phyloP scores from a whole-genome alignment of 1,140 invertebrate species.

The Bombyx mandarina region DNA sequence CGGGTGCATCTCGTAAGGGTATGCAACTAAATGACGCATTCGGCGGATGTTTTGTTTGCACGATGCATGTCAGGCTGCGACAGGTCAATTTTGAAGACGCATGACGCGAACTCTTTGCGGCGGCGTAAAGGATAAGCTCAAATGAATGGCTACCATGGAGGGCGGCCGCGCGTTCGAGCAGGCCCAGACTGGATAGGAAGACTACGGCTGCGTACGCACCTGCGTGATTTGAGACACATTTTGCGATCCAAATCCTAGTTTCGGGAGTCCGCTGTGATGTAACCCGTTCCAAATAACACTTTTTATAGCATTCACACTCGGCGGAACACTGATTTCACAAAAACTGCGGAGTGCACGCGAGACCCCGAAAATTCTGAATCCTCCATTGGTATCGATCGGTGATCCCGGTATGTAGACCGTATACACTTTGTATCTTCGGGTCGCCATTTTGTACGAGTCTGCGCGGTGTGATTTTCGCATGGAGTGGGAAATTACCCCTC shows the following conservation, averaged over 20 bases:
- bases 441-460: slow-evolving; percentile 71
- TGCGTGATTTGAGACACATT: slow-evolving; percentile 80
- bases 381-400: slow-evolving; percentile 72
- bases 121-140: slow-evolving; percentile 70
- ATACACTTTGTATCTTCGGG: slow-evolving; percentile 59
- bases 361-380: slow-evolving; percentile 65
- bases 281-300: slow-evolving; percentile 61
- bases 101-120: slow-evolving; percentile 68
- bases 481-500: slow-evolving; percentile 66
- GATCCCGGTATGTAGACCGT: slow-evolving; percentile 61
- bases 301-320: slow-evolving; percentile 57
- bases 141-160: slow-evolving; percentile 71
- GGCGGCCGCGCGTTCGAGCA: slow-evolving; percentile 76
- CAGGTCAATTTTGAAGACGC: slow-evolving; percentile 54
- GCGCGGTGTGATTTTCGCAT: slow-evolving; percentile 58
- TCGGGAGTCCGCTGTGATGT: slow-evolving; percentile 61
- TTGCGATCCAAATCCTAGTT: slow-evolving; percentile 59
- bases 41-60: slow-evolving; percentile 55
- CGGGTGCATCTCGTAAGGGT: slow-evolving; percentile 6
- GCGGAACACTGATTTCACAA: slow-evolving; percentile 53
- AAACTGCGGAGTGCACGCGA: slow-evolving; percentile 51
- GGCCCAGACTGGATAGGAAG: slow-evolving; percentile 85
- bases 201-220: slow-evolving; percentile 92
- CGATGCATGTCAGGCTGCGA: slow-evolving; percentile 40
- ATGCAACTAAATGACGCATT: slow-evolving; percentile 32